Evolutionary conservation across 2,888 invertebrate species (phyloP).

Genomic region (Thereva nobilitata): DNA sequence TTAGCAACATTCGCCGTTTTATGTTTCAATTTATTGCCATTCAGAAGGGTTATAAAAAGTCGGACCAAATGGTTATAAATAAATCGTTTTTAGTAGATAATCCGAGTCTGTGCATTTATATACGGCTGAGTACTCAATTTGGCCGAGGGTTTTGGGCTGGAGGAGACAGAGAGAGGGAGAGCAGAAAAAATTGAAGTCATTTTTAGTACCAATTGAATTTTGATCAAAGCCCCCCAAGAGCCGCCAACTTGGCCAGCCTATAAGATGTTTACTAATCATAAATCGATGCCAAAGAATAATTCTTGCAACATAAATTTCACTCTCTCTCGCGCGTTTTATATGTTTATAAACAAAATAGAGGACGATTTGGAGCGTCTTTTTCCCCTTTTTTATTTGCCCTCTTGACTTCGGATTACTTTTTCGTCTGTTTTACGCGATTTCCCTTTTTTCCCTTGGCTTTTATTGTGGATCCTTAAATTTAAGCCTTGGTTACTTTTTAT

Average conservation of each 20-base stretch:
- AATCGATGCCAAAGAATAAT: background rate
- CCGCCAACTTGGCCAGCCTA: background rate
- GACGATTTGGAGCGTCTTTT: background rate
- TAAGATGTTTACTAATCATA: conserved; percentile 16
- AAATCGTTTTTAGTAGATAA: conserved; percentile 9
- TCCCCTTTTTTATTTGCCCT: background rate
- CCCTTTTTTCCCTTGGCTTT: too few species aligned
- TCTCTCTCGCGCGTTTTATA: background rate
- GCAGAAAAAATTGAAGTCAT: background rate
- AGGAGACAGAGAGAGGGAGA: too few species aligned
- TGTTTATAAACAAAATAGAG: background rate
- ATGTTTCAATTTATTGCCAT: conserved; percentile 25
- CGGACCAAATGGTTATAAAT: conserved; percentile 6
- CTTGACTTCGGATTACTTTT: too few species aligned
- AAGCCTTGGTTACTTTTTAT: too few species aligned
- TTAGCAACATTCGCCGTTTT: conserved; percentile 6
- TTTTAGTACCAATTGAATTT: conserved; percentile 22
- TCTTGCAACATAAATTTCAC: conserved; percentile 9
- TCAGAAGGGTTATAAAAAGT: conserved; percentile 14
- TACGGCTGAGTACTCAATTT: conserved; percentile 3
- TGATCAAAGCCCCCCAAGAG: conserved; percentile 7
- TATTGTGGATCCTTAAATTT: too few species aligned
- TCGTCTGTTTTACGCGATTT: too few species aligned
- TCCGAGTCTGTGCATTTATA: conserved; percentile 6
- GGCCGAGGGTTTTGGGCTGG: background rate